Conservation (phyloP, 2,888 invertebrate species). For the Cyclophora punctaria region DNA sequence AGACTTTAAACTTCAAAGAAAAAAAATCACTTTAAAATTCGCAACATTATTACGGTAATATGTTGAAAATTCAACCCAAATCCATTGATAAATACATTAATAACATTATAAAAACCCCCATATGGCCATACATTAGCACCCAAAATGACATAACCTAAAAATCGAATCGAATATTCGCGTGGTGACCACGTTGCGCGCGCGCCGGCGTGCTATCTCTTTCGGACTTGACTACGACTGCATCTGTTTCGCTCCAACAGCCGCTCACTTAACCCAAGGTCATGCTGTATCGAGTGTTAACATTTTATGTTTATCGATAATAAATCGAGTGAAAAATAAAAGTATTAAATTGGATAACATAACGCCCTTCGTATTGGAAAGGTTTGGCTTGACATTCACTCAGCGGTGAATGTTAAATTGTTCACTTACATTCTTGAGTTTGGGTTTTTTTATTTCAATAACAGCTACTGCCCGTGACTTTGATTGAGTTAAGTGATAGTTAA, state of each 20-base stretch:
- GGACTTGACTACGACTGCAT: neutral
- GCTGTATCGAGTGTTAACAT: constrained; percentile 10
- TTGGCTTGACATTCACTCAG: neutral
- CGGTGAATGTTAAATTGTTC: neutral
- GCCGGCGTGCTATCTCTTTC: constrained; percentile 36
- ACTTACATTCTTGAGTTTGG: neutral
- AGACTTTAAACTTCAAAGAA: neutral
- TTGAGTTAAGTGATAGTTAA: too few species aligned
- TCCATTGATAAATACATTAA: neutral
- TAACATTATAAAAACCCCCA: constrained; percentile 2
- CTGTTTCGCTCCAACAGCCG: constrained; percentile 26
- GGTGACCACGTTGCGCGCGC: constrained; percentile 45
- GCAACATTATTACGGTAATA: neutral
- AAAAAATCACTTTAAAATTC: neutral
- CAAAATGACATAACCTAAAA: constrained; percentile 50
- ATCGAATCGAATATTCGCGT: constrained; percentile 31
- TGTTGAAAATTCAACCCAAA: neutral
- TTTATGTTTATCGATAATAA: constrained; percentile 17
- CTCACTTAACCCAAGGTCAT: constrained; percentile 17
- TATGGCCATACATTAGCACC: constrained; percentile 7
- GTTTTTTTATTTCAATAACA: too few species aligned
- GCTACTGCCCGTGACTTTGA: too few species aligned
- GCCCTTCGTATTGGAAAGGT: constrained; percentile 3
- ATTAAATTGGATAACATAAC: neutral
- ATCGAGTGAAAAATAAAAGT: constrained; percentile 11